Percentiles rank a stretch among this genome's conserved stretches.
Evolutionary conservation across 2,888 invertebrate species (phyloP).

Genomic region (Drosophila tripunctata): DNA sequence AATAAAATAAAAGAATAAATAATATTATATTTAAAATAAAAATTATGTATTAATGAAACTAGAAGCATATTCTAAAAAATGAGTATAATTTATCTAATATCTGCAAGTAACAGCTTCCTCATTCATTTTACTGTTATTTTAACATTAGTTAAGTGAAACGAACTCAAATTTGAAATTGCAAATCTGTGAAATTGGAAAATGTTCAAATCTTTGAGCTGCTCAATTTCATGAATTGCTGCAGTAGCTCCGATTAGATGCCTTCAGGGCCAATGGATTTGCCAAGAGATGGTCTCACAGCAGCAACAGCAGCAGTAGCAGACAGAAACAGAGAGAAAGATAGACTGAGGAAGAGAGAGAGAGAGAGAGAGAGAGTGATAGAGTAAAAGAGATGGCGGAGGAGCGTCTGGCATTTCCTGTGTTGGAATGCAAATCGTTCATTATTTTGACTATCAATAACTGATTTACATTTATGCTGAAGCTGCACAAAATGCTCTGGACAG

Average conservation of each 20-base stretch:
- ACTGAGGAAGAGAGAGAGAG: not conserved
- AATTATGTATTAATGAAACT: too few species aligned
- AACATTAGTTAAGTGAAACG: not conserved
- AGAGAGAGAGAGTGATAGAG: not conserved
- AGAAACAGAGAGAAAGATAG: not conserved
- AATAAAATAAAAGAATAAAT: too few species aligned
- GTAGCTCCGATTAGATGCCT: slow-evolving; percentile 12
- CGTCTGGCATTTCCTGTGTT: slow-evolving; percentile 17
- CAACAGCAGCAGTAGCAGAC: too few species aligned
- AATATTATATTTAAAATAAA: too few species aligned
- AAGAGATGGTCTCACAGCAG: slow-evolving; percentile 2
- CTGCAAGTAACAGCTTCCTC: not conserved
- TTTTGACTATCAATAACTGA: slow-evolving; percentile 75
- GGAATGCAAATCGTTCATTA: slow-evolving; percentile 66
- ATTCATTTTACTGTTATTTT: not conserved
- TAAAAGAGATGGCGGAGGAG: not conserved
- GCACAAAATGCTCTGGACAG: slow-evolving; percentile 45
- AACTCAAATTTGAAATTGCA: not conserved
- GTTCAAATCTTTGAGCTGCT: slow-evolving; percentile 1
- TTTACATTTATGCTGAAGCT: slow-evolving; percentile 69
- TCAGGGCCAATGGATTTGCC: slow-evolving; percentile 9
- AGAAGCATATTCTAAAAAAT: too few species aligned
- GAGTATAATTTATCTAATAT: too few species aligned
- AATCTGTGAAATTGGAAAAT: slow-evolving; percentile 4
- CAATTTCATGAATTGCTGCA: slow-evolving; percentile 1